Evolutionary conservation across 2,797 vertebrate species (phyloP).

Genomic region (Amniataba percoides): DNA sequence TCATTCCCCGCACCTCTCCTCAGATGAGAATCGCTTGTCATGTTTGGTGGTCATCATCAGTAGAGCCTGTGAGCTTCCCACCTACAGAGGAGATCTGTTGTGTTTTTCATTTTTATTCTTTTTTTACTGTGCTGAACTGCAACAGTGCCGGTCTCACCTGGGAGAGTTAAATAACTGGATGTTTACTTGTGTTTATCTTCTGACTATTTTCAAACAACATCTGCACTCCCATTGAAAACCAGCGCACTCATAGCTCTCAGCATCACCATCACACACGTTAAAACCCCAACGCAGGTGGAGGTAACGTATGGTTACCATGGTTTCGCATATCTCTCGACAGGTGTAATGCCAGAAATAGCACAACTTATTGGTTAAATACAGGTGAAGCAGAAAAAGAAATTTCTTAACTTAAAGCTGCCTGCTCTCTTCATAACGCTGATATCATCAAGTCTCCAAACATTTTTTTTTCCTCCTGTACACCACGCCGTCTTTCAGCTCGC

Average conservation of each 20-base stretch:
- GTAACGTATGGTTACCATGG: conserved; percentile 36
- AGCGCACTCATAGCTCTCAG: background rate
- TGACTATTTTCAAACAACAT: background rate
- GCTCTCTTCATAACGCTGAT: conserved; percentile 25
- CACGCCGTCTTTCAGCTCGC: conserved; percentile 45
- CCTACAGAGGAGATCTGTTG: conserved; percentile 20
- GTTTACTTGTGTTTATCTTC: background rate
- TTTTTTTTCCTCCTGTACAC: conserved; percentile 33
- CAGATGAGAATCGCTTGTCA: conserved; percentile 59
- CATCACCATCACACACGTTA: background rate
- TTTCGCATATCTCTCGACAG: conserved; percentile 28
- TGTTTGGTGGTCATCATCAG: conserved; percentile 60
- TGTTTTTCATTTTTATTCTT: too few relatives aligned
- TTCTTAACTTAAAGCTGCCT: conserved; percentile 26
- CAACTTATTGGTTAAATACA: conserved; percentile 8
- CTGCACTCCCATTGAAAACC: background rate
- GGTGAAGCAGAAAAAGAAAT: background rate
- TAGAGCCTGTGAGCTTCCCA: conserved; percentile 22
- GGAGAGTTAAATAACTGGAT: conserved; percentile 2
- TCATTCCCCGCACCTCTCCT: conserved; percentile 41
- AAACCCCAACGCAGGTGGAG: conserved; percentile 21
- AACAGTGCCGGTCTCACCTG: background rate
- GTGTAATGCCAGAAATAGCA: conserved; percentile 11
- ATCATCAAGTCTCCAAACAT: conserved; percentile 34
- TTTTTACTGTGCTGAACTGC: background rate